These are phyloP conservation scores for Drymonia ruficornis DNA, from an alignment of 2,888 invertebrate genomes.

Conservation along the genomic window DNA sequence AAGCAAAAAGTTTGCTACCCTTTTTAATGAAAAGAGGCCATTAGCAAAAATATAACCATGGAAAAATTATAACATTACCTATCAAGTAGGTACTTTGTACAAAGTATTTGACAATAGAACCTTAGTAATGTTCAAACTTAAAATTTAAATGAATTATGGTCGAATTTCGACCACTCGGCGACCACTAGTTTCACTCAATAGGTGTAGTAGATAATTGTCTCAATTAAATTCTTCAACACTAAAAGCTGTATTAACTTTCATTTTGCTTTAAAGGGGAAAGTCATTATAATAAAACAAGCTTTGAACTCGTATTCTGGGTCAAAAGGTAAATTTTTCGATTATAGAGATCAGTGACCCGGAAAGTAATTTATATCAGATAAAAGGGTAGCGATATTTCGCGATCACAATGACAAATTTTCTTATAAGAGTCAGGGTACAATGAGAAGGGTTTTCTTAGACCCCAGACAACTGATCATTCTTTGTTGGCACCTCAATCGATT, in stretches of 20 bases:
- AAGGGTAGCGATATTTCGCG: constrained; percentile 22
- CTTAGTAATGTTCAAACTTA: no score
- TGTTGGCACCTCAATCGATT: constrained; percentile 26
- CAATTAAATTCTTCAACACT: not conserved
- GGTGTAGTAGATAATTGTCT: no score
- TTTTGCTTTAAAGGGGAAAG: not conserved
- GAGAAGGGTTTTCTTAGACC: constrained; percentile 21
- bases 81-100: no score
- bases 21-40: no score
- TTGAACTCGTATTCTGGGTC: constrained; percentile 4
- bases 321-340: constrained; percentile 20
- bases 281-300: not conserved
- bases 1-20: no score
- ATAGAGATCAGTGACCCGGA: constrained; percentile 24
- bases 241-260: not conserved
- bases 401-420: constrained; percentile 30
- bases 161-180: no score
- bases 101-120: no score
- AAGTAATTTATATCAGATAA: constrained; percentile 22
- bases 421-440: constrained; percentile 22
- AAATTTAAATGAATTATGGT: no score
- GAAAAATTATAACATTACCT: no score
- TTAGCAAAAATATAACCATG: no score
- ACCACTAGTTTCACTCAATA: no score
- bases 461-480: constrained; percentile 11